Evolutionary conservation across 2,797 vertebrate genomes (phyloP).

Genomic region (Erpetoichthys calabaricus): DNA sequence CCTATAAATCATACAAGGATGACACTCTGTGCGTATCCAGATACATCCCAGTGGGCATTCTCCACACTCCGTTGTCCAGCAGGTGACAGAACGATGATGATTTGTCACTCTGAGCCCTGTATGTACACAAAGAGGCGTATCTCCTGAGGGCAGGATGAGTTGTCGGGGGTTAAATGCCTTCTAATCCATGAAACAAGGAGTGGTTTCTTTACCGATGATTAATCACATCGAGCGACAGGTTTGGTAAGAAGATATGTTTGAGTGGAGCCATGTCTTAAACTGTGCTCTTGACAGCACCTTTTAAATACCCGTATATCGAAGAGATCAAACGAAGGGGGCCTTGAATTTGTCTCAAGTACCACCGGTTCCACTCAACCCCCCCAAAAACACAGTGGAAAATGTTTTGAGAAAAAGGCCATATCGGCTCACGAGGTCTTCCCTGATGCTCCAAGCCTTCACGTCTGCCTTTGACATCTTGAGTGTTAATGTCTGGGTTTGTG

Average conservation of each 20-base stretch:
- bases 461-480: too few species aligned
- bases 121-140: slow-evolving; percentile 23
- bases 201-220: slow-evolving; percentile 6
- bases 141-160: slow-evolving; percentile 22
- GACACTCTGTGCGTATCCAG: slow-evolving; percentile 10
- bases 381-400: too few species aligned
- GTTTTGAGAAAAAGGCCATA: too few species aligned
- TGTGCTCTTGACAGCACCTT: slow-evolving; percentile 4
- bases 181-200: slow-evolving; percentile 17
- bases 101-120: slow-evolving; percentile 24
- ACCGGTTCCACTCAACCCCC: too few species aligned
- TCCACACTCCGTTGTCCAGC: slow-evolving; percentile 17
- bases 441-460: too few species aligned
- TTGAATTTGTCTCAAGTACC: too few species aligned
- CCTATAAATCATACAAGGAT: slow-evolving; percentile 5
- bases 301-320: not conserved
- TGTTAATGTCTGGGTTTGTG: too few species aligned
- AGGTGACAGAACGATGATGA: slow-evolving; percentile 15
- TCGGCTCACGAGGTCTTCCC: too few species aligned
- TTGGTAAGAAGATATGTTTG: slow-evolving; percentile 6
- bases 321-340: too few species aligned
- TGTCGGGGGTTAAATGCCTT: slow-evolving; percentile 20
- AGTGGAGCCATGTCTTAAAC: slow-evolving; percentile 5
- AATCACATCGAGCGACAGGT: slow-evolving; percentile 6
- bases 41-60: slow-evolving; percentile 20